Percentiles rank a stretch among this genome's conserved stretches.
phyloP scores from a whole-genome alignment of 2,113 vertebrate genomes.

The Varanus salvator region DNA sequence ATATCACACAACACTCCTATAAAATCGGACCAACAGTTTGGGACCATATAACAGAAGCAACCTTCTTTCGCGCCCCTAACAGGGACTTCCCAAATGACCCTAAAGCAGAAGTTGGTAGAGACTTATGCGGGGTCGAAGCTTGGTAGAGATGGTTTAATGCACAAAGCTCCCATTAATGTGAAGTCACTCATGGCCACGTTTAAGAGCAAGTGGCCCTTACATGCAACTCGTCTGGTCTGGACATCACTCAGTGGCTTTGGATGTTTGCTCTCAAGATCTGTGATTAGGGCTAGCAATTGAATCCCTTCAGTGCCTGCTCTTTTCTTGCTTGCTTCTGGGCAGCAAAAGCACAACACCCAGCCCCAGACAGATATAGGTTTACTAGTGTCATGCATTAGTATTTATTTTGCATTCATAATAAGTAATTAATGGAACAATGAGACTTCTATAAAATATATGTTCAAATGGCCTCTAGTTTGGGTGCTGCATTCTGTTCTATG shows the following conservation, averaged over 20 bases:
- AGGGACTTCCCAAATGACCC: background rate
- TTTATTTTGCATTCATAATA: too few species aligned
- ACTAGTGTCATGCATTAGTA: too few species aligned
- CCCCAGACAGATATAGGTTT: too few species aligned
- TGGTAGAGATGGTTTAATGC: background rate
- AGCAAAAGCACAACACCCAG: too few species aligned
- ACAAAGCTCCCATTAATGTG: background rate
- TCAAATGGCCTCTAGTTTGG: too few species aligned
- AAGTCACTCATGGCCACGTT: background rate
- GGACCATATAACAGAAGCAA: constrained; percentile 65
- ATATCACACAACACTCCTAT: constrained; percentile 37
- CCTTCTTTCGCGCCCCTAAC: constrained; percentile 54
- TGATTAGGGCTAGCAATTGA: background rate
- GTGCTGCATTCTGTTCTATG: background rate
- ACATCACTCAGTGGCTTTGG: constrained; percentile 17
- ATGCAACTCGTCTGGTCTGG: background rate
- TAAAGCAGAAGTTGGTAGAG: background rate
- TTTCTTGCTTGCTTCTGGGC: background rate
- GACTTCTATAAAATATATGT: background rate
- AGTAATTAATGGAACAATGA: too few species aligned
- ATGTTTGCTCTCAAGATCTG: background rate
- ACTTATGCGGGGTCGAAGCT: too few species aligned
- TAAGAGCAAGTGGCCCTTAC: background rate
- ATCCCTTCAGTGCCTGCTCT: background rate
- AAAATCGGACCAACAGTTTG: constrained; percentile 69